These are phyloP conservation scores for Paralinhomoeus sp. DNA, from an alignment of 2,888 invertebrate genomes.

Conservation along the genomic window DNA sequence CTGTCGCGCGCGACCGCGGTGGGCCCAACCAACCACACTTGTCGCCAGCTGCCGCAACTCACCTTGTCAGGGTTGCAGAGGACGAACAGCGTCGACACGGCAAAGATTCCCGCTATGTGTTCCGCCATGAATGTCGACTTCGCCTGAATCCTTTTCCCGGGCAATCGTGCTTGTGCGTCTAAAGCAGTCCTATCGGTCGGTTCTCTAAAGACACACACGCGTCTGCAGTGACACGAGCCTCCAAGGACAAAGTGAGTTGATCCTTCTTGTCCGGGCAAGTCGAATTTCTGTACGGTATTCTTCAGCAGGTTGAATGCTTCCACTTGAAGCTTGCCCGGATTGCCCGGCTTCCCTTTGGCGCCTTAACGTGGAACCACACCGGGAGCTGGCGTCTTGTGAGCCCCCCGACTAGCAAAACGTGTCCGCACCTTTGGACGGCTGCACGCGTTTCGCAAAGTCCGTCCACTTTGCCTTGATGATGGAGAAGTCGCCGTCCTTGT, in stretches of 20 bases:
- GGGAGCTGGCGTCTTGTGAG: neutral
- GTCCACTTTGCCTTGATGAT: slow-evolving; percentile 31
- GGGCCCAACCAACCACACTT: too few species aligned
- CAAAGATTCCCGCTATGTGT: slow-evolving; percentile 30
- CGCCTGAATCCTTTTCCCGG: slow-evolving; percentile 22
- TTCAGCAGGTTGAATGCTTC: slow-evolving; percentile 23
- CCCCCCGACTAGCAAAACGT: slow-evolving; percentile 2
- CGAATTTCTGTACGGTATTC: slow-evolving; percentile 25
- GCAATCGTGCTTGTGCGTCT: slow-evolving; percentile 24
- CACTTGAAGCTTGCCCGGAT: slow-evolving; percentile 18
- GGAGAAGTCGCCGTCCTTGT: slow-evolving; percentile 31
- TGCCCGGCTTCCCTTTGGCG: slow-evolving; percentile 11
- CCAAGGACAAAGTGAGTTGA: slow-evolving; percentile 21
- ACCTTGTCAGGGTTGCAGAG: slow-evolving; percentile 31
- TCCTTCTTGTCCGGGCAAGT: slow-evolving; percentile 20
- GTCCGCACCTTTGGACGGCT: slow-evolving; percentile 17
- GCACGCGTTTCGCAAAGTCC: slow-evolving; percentile 25
- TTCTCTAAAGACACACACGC: neutral
- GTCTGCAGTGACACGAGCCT: slow-evolving; percentile 9
- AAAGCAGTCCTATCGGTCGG: slow-evolving; percentile 2
- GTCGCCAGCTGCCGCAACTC: neutral
- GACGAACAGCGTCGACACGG: slow-evolving; percentile 31
- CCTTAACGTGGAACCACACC: neutral
- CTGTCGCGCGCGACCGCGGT: too few species aligned
- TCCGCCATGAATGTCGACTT: slow-evolving; percentile 28